Conservation (phyloP, 2,113 vertebrate species). For the Psittacula cyanocephala region DNA sequence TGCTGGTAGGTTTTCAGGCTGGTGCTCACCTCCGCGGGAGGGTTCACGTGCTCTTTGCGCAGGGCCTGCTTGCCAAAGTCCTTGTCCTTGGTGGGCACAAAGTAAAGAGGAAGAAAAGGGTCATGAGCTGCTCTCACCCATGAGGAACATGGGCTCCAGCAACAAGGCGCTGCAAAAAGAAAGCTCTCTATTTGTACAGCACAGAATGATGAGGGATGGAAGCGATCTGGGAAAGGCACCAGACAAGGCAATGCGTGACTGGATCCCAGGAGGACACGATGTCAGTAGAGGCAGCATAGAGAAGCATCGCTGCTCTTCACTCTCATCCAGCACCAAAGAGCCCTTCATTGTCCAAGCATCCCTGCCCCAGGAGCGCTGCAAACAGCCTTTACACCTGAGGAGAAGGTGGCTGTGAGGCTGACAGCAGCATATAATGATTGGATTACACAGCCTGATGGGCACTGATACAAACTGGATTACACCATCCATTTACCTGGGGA, state of each 20-base stretch:
- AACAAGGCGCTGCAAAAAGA: neutral
- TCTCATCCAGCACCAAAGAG: neutral
- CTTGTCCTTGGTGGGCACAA: slow-evolving; percentile 82
- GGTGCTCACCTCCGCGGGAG: slow-evolving; percentile 94
- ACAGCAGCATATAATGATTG: neutral
- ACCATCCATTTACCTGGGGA: neutral
- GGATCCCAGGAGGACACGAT: neutral
- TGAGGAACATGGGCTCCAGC: neutral
- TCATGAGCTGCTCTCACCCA: neutral
- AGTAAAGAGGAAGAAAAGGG: neutral
- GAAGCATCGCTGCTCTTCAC: neutral
- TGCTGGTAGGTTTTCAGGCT: slow-evolving; percentile 99
- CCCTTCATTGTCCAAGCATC: neutral
- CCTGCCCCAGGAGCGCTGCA: neutral
- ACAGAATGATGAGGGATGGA: neutral
- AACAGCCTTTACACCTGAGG: neutral
- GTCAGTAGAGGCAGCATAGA: neutral
- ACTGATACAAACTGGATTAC: neutral
- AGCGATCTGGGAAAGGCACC: neutral
- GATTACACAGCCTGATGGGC: neutral
- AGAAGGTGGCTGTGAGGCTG: neutral
- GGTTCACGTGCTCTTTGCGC: slow-evolving; percentile 94
- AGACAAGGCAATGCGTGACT: neutral
- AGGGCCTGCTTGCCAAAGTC: slow-evolving; percentile 95
- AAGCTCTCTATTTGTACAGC: neutral